Evolutionary conservation across 1,140 invertebrate genomes (phyloP).

Genomic region (Zaprionus gabonicus): DNA sequence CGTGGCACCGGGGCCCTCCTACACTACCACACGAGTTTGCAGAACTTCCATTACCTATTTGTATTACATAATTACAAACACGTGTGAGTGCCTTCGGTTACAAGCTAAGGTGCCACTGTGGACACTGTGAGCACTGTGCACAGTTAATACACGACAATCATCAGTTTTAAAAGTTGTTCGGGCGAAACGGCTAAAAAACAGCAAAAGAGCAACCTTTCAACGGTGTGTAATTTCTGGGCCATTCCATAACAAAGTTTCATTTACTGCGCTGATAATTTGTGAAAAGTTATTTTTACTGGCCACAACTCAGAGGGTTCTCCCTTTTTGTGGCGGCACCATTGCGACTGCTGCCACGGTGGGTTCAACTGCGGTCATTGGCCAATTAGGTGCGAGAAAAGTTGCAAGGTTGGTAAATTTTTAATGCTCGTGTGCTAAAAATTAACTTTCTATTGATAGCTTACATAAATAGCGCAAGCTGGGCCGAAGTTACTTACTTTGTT

Average conservation of each 20-base stretch:
- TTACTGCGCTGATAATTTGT: constrained; percentile 76
- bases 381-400: constrained; percentile 38
- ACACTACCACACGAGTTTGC: constrained; percentile 26
- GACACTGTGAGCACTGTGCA: background rate
- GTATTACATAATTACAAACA: constrained; percentile 72
- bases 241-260: constrained; percentile 63
- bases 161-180: constrained; percentile 38
- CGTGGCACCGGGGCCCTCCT: constrained; percentile 9
- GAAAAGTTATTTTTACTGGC: constrained; percentile 52
- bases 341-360: background rate
- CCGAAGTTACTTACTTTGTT: background rate
- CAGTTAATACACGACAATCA: constrained; percentile 10
- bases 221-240: constrained; percentile 47
- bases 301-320: background rate
- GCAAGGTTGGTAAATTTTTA: constrained; percentile 16
- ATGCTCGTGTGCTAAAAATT: constrained; percentile 11
- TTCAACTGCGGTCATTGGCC: constrained; percentile 36
- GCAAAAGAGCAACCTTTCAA: constrained; percentile 17
- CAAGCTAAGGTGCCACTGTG: background rate
- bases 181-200: constrained; percentile 2
- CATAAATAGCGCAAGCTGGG: background rate
- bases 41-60: constrained; percentile 77
- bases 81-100: constrained; percentile 11
- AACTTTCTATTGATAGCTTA: constrained; percentile 21
- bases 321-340: background rate